Conservation (phyloP, 2,797 vertebrate genomes). For the Morus bassanus region DNA sequence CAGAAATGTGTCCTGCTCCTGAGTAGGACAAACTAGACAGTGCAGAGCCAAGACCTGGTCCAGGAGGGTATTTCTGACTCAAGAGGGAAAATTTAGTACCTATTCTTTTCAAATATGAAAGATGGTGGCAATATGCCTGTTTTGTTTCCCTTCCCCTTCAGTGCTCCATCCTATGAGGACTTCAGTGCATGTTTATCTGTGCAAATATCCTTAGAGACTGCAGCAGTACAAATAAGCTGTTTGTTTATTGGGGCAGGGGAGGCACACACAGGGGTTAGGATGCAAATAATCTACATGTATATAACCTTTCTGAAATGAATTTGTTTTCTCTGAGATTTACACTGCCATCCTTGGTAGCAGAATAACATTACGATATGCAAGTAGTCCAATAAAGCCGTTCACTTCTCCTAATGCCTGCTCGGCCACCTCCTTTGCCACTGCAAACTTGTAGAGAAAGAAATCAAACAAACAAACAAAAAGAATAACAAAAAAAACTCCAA, state of each 20-base stretch:
- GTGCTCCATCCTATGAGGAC: neutral
- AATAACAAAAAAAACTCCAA: rapidly evolving
- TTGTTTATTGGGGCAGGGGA: neutral
- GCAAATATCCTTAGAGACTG: neutral
- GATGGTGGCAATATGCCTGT: neutral
- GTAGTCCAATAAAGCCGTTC: neutral
- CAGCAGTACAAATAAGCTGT: neutral
- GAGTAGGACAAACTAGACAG: neutral
- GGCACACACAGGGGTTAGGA: neutral
- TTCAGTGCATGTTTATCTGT: neutral
- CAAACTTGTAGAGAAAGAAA: neutral
- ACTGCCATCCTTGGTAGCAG: neutral
- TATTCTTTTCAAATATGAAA: neutral
- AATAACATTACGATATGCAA: neutral
- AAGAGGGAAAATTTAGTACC: neutral
- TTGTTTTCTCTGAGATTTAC: neutral
- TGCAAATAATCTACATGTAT: neutral
- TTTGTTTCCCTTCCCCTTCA: neutral
- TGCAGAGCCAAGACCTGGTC: neutral
- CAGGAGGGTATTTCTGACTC: neutral
- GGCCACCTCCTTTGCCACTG: neutral
- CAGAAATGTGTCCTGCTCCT: neutral
- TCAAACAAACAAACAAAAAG: neutral
- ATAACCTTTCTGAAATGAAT: neutral
- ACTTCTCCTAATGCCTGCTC: neutral